A percentile compares a stretch with the other conserved stretches of the same genome.
Evolutionary conservation across 2,797 vertebrate species (phyloP).

Genomic region (Tadarida brasiliensis): DNA sequence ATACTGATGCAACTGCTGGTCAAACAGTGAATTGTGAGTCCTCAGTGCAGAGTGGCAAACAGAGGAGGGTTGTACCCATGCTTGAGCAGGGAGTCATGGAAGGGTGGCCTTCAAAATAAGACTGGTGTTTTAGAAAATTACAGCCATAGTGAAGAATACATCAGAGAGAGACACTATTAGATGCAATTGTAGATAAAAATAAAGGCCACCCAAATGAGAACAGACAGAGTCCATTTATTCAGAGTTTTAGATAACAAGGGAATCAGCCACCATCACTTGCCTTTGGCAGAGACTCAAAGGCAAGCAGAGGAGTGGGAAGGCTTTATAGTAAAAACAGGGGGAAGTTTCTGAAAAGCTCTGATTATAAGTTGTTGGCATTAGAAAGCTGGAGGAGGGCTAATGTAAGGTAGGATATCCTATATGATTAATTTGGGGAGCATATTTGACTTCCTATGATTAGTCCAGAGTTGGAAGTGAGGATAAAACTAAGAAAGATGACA

Average conservation of each 20-base stretch:
- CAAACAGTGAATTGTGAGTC: not conserved
- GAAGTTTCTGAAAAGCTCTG: not conserved
- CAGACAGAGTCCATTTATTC: not conserved
- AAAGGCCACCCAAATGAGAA: not conserved
- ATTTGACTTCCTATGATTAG: not conserved
- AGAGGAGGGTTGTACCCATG: too few species aligned
- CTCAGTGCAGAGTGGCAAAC: not conserved
- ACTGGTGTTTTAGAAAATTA: not conserved
- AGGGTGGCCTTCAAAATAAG: not conserved
- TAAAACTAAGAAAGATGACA: not conserved
- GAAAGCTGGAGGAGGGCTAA: not conserved
- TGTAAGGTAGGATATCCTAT: not conserved
- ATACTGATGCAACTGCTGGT: not conserved
- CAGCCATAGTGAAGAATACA: not conserved
- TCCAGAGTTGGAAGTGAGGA: not conserved
- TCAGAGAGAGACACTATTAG: not conserved
- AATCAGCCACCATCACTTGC: not conserved
- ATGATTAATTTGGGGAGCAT: not conserved
- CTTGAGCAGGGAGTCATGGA: not conserved
- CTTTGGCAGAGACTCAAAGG: not conserved
- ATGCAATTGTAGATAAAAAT: not conserved
- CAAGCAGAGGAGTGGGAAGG: not conserved
- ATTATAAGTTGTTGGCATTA: not conserved
- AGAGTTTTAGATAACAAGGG: not conserved
- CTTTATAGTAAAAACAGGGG: not conserved